A percentile compares a stretch with the other conserved stretches of the same genome.
Evolutionary conservation across 30 jellyfish, hydroid and myxozoan genomes (phyloP).

Genomic region (Pseudorhiza aurosa): DNA sequence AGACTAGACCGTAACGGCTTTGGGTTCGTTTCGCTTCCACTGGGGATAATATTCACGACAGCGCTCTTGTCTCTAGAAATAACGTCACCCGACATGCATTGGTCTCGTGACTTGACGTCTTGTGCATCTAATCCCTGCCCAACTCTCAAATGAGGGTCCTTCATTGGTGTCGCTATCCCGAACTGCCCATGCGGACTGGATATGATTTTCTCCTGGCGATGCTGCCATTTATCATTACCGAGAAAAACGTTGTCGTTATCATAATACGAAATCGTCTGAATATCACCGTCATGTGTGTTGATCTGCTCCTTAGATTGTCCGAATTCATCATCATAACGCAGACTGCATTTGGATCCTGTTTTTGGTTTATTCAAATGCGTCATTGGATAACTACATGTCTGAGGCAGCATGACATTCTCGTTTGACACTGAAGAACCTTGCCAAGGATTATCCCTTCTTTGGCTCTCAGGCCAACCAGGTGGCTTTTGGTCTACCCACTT

Average conservation of each 20-base stretch:
- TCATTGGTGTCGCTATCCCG: slow-evolving; percentile 55
- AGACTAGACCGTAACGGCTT: slow-evolving; percentile 70
- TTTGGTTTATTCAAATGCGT: neutral
- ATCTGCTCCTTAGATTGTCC: slow-evolving; percentile 27
- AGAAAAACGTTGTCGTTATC: slow-evolving; percentile 3
- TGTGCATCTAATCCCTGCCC: slow-evolving; percentile 34
- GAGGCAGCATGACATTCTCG: slow-evolving; percentile 12
- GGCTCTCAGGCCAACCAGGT: neutral
- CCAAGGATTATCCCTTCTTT: neutral
- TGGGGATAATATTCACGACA: slow-evolving; percentile 3
- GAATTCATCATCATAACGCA: slow-evolving; percentile 9
- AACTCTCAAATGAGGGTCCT: slow-evolving; percentile 22
- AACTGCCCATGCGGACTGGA: slow-evolving; percentile 64
- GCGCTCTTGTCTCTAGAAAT: neutral
- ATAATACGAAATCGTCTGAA: neutral
- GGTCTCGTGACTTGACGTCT: slow-evolving; percentile 1
- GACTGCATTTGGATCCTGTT: slow-evolving; percentile 21
- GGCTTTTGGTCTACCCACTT: neutral
- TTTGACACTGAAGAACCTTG: neutral
- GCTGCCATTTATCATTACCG: slow-evolving; percentile 39
- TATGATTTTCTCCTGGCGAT: slow-evolving; percentile 22
- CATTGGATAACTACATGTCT: neutral
- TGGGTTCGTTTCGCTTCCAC: slow-evolving; percentile 7
- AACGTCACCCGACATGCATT: neutral
- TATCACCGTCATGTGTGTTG: slow-evolving; percentile 9